Evolutionary conservation across 2,888 invertebrate genomes (phyloP).

Genomic region (Meta bourneti): DNA sequence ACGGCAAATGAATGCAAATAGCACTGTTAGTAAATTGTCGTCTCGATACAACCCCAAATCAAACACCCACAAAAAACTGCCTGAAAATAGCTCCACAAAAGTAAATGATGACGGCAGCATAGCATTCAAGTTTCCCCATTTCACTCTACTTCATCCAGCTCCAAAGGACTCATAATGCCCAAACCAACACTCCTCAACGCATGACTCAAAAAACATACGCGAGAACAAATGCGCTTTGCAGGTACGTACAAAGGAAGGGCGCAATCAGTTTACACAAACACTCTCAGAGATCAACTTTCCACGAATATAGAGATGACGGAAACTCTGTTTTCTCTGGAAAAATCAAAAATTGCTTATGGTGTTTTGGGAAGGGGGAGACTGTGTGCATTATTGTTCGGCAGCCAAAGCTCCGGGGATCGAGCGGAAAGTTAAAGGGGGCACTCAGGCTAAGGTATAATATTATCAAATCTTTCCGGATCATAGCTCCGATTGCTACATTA

Average conservation of each 20-base stretch:
- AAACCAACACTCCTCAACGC: slow-evolving; percentile 3
- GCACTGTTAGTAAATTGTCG: no score
- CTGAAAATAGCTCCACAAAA: not conserved
- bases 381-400: slow-evolving; percentile 19
- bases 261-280: slow-evolving; percentile 51
- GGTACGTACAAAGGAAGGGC: slow-evolving; percentile 36
- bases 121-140: not conserved
- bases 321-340: slow-evolving; percentile 25
- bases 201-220: not conserved
- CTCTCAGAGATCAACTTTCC: slow-evolving; percentile 1
- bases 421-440: not conserved
- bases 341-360: slow-evolving; percentile 55
- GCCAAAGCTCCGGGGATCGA: slow-evolving; percentile 2
- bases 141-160: not conserved
- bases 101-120: not conserved
- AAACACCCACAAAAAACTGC: no score
- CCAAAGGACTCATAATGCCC: not conserved
- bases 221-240: not conserved
- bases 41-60: no score
- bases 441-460: slow-evolving; percentile 63
- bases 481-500: slow-evolving; percentile 62
- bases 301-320: not conserved
- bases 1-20: no score
- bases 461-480: slow-evolving; percentile 76
- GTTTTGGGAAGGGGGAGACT: slow-evolving; percentile 27